These are phyloP conservation scores for Cynopterus brachyotis DNA, from an alignment of 2,113 vertebrate species.

Conservation along the genomic window DNA sequence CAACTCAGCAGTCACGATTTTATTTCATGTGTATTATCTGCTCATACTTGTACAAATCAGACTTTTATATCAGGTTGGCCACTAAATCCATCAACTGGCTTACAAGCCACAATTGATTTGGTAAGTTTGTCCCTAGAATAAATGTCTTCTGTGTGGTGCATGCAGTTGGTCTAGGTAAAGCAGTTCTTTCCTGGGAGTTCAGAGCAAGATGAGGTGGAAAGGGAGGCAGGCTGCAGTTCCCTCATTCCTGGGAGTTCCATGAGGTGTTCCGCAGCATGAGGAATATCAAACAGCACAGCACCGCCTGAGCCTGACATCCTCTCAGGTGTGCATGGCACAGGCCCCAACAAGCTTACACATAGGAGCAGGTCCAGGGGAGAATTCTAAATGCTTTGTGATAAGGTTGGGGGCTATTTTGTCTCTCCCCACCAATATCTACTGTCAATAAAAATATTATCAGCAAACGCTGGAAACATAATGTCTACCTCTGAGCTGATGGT, in stretches of 20 bases:
- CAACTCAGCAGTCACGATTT: background rate
- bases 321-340: too few relatives aligned
- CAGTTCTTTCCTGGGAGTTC: background rate
- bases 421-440: background rate
- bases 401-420: background rate
- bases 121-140: background rate
- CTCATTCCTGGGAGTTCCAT: background rate
- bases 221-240: background rate
- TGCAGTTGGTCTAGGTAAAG: background rate
- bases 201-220: background rate
- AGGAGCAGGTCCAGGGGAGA: background rate
- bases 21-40: background rate
- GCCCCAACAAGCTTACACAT: background rate
- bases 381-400: background rate
- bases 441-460: background rate
- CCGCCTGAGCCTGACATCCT: background rate
- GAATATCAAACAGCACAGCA: background rate
- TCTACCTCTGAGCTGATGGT: background rate
- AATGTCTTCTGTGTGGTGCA: background rate
- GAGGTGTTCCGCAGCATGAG: background rate
- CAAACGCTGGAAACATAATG: background rate
- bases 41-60: background rate
- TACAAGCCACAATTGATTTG: background rate
- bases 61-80: background rate
- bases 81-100: background rate